Evolutionary conservation across 2,888 invertebrate species (phyloP).

Genomic region (Rotaria magnacalcarata): DNA sequence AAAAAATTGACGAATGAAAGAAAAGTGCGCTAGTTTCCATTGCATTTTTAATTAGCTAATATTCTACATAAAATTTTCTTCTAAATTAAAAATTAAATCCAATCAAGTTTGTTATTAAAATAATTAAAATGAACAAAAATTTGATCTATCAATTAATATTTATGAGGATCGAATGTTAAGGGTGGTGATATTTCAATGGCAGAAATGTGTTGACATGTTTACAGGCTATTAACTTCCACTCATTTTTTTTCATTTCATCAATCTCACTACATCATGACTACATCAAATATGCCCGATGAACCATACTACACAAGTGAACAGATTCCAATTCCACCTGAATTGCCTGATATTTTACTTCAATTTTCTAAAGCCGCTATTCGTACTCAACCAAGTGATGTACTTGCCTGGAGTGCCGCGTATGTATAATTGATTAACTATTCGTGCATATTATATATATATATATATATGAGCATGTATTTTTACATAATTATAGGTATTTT

Average conservation of each 20-base stretch:
- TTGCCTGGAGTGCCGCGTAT: conserved; percentile 72
- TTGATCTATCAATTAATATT: neutral
- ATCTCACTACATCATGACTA: neutral
- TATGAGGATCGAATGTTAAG: conserved; percentile 1
- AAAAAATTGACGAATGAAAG: neutral
- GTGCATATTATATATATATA: neutral
- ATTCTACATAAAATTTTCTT: neutral
- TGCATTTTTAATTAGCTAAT: neutral
- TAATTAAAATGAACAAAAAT: neutral
- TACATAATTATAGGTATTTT: conserved; percentile 62
- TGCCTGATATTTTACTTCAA: conserved; percentile 76
- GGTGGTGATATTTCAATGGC: neutral
- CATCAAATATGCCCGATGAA: neutral
- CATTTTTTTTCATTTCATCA: neutral
- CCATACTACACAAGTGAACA: conserved; percentile 65
- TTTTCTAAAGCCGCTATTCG: conserved; percentile 85
- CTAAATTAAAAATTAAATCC: neutral
- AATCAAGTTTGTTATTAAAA: neutral
- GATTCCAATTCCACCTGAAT: conserved; percentile 75
- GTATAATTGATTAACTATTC: conserved; percentile 48
- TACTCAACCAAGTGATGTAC: conserved; percentile 79
- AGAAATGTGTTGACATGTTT: conserved; percentile 26
- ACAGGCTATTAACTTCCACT: neutral
- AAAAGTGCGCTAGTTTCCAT: neutral
- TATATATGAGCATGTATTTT: too few species aligned